Percentiles rank a stretch among this genome's conserved stretches.
Conservation (phyloP, 2,888 invertebrate species). For the Lumbricus terrestris region DNA sequence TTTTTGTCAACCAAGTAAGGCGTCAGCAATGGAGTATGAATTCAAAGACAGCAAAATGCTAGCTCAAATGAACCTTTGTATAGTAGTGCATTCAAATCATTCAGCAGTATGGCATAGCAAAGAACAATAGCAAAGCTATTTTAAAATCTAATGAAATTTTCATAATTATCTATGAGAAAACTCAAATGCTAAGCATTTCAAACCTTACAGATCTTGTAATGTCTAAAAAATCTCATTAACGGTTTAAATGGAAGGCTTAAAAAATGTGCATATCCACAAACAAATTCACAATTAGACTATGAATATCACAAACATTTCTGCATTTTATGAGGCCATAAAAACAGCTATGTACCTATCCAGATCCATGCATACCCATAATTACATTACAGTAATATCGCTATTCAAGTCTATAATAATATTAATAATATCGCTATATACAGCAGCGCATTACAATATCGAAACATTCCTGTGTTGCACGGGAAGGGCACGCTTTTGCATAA, state of each 20-base stretch:
- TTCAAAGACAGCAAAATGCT: neutral
- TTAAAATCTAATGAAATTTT: neutral
- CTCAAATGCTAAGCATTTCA: neutral
- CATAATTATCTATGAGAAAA: neutral
- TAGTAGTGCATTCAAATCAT: neutral
- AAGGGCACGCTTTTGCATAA: neutral
- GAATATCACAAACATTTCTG: neutral
- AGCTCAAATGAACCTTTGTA: neutral
- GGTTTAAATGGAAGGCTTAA: neutral
- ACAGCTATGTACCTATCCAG: neutral
- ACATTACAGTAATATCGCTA: neutral
- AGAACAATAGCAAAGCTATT: neutral
- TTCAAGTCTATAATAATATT: neutral
- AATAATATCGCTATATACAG: no score
- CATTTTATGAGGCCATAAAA: neutral
- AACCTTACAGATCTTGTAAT: neutral
- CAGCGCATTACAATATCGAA: neutral
- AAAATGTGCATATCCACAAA: neutral
- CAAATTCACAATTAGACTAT: neutral
- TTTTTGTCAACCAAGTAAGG: neutral
- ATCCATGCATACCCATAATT: neutral
- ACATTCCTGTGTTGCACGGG: neutral
- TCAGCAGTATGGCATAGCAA: neutral
- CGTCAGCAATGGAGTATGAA: neutral
- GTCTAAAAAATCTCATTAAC: neutral